Evolutionary conservation across 64 coral and sea anemone genomes (phyloP), one percentile per base, ranked within the genome.

Genomic region (Actinia tenebrosa): DNA sequence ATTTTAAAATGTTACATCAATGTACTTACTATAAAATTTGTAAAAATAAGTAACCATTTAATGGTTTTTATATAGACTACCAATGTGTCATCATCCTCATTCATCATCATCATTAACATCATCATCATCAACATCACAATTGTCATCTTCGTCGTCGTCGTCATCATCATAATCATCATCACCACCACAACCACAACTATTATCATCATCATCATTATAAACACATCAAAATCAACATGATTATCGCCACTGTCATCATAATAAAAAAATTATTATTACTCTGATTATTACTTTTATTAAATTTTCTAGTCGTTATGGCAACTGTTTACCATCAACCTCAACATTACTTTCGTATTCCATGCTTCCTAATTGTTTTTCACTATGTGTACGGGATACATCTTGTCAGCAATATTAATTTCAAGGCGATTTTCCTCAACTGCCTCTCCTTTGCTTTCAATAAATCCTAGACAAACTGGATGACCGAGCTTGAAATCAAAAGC

Each of bases 341-440:
- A 15, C 26, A 30, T 75, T 37, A 72, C 68, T 37, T 7, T 72
- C 5, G 22, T 50, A 50, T 50, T 50, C 20, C 16, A 22, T 66
- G 18, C 17, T 22, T 66, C 16, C 22, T 19, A 66, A 3, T 66
- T 2, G 68, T n/a, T 8, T 71, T n/a, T 25, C 22, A 72, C 68
- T 25, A 72, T 84, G 14, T 52, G 80, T 45, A 98, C 87, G 44
- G 92, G 89, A 69, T 89, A 98, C 45, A 84, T 25, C 63, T 22
- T 80, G 20, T 79, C 92, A 46, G 95, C 95, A 64, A 98, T 72
- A 23, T 98, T 89, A 54, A 98, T 79, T 59, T 98, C 89, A 20
- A 98, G 85, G 7, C 11, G 4, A 68, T 37, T 69, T 37, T 72
- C 63, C 7, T 87, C 59, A 25, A 58, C 0, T 83, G 3, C 45